phyloP scores from a whole-genome alignment of 2,888 invertebrate species.

The Piscicola geometra region DNA sequence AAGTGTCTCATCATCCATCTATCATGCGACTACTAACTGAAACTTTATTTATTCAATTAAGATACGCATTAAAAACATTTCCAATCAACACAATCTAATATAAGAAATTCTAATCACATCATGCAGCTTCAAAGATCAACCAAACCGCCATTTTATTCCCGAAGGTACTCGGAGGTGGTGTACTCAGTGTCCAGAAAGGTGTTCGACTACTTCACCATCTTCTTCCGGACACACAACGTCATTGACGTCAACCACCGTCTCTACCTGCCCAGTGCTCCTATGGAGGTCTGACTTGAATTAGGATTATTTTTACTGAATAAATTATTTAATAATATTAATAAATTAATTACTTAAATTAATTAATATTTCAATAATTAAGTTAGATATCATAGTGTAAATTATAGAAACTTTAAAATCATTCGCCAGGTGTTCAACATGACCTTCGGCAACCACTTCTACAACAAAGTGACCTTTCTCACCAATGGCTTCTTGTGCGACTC shows the following conservation, averaged over 20 bases:
- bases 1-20: no score
- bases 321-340: neutral
- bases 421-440: constrained; percentile 36
- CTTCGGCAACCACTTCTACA: constrained; percentile 22
- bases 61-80: no score
- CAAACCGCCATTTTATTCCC: neutral
- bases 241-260: constrained; percentile 40
- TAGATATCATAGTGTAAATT: no score
- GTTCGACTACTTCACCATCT: constrained; percentile 41
- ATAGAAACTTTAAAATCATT: no score
- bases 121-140: no score
- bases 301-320: no score
- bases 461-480: constrained; percentile 20
- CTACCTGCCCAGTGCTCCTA: constrained; percentile 40
- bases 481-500: constrained; percentile 29
- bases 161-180: constrained; percentile 39
- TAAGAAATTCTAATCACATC: no score
- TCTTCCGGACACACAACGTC: constrained; percentile 41
- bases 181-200: constrained; percentile 43
- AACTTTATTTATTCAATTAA: no score
- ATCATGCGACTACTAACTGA: no score
- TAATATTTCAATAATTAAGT: no score
- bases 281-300: no score
- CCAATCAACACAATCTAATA: no score
- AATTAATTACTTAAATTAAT: constrained; percentile 15